Evolutionary conservation across 2,888 invertebrate species (phyloP).

Genomic region (Bursaphelenchus okinawaensis): DNA sequence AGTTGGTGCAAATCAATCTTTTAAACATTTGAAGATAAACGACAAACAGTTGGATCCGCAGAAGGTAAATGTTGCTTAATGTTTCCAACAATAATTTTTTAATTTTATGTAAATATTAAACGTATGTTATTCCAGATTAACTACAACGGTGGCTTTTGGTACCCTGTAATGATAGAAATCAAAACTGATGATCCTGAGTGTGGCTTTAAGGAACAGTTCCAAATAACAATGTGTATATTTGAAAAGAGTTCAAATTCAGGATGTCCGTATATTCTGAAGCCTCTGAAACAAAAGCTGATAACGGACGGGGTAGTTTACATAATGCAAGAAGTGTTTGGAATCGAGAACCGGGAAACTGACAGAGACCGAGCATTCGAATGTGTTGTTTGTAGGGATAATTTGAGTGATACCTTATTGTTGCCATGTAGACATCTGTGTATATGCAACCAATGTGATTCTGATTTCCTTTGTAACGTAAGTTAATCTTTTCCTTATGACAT

Average conservation of each 20-base stretch:
- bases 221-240: conserved; percentile 51
- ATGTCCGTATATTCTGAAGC: conserved; percentile 70
- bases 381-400: conserved; percentile 96
- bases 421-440: conserved; percentile 94
- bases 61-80: conserved; percentile 6
- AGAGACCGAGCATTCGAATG: conserved; percentile 69
- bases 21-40: conserved; percentile 81
- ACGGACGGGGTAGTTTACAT: conserved; percentile 94
- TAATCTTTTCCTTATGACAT: too few relatives aligned
- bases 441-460: conserved; percentile 94
- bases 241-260: conserved; percentile 43
- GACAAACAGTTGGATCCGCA: conserved; percentile 63
- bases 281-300: conserved; percentile 92
- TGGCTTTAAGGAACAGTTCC: conserved; percentile 36
- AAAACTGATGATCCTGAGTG: conserved; percentile 32
- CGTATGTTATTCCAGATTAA: conserved; percentile 41
- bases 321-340: conserved; percentile 95
- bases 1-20: conserved; percentile 86
- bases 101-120: conserved; percentile 3
- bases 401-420: conserved; percentile 88
- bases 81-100: background rate
- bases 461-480: conserved; percentile 74
- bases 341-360: conserved; percentile 78
- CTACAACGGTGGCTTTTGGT: conserved; percentile 44
- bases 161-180: conserved; percentile 50